Percentiles rank a stretch among this genome's conserved stretches.
Conservation (phyloP, 2,113 vertebrate species). For the Desmodus rotundus region DNA sequence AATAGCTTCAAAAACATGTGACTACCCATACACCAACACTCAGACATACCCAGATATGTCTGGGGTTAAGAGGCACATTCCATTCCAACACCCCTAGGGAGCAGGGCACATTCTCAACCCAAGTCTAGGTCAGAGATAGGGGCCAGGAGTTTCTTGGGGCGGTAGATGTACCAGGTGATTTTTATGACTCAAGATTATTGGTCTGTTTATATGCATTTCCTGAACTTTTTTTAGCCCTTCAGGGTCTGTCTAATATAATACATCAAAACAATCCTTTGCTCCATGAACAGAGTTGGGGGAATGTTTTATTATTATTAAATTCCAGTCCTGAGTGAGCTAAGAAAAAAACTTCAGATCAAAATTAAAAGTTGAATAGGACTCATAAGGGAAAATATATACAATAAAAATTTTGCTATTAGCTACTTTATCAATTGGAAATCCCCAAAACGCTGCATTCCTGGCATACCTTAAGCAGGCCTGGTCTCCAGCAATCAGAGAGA, state of each 20-base stretch:
- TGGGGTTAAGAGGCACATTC: not conserved
- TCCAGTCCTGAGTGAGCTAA: not conserved
- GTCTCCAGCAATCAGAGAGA: constrained; percentile 14
- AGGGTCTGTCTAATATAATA: constrained; percentile 27
- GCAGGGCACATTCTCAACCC: not conserved
- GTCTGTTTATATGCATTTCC: constrained; percentile 40
- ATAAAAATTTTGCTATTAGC: not conserved
- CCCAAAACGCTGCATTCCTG: not conserved
- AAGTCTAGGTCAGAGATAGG: not conserved
- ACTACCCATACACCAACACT: not conserved
- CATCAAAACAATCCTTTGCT: constrained; percentile 38
- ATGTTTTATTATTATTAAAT: constrained; percentile 46
- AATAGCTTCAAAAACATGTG: not conserved
- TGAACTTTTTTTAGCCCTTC: not conserved
- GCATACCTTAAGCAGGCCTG: not conserved
- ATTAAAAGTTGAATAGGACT: constrained; percentile 53
- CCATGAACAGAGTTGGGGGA: not conserved
- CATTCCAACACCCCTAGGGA: not conserved
- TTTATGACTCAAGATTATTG: constrained; percentile 22
- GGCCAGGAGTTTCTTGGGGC: not conserved
- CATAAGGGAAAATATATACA: not conserved
- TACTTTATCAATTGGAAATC: constrained; percentile 16
- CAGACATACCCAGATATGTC: not conserved
- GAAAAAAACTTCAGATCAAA: constrained; percentile 32
- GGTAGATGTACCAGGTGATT: not conserved